phyloP scores from a whole-genome alignment of 1,140 invertebrate genomes.

The Pseudoatta argentina region DNA sequence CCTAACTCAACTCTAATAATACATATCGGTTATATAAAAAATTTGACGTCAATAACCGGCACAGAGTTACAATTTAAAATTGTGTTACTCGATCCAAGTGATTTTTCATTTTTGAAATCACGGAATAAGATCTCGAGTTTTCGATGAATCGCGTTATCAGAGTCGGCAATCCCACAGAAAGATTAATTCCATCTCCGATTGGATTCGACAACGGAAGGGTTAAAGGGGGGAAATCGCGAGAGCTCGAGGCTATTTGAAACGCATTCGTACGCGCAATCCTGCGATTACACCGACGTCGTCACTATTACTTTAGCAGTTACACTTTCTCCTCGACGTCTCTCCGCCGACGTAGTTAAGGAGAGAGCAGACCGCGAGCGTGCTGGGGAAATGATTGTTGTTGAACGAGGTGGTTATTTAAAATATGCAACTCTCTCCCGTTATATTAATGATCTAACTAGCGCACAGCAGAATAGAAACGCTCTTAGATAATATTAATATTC shows the following conservation, averaged over 20 bases:
- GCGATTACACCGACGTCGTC: conserved; percentile 84
- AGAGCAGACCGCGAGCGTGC: conserved; percentile 68
- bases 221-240: neutral
- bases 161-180: too few species aligned
- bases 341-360: conserved; percentile 69
- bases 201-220: neutral
- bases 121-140: neutral
- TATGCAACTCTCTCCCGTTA: conserved; percentile 57
- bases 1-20: too few species aligned
- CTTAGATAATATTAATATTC: conserved; percentile 68
- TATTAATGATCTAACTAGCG: conserved; percentile 46
- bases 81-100: too few species aligned
- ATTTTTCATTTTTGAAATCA: too few species aligned
- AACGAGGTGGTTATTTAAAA: conserved; percentile 67
- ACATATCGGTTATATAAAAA: too few species aligned
- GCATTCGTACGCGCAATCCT: conserved; percentile 81
- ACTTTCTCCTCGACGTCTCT: conserved; percentile 82
- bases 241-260: conserved; percentile 53
- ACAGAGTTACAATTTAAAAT: too few species aligned
- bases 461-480: conserved; percentile 46
- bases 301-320: conserved; percentile 85
- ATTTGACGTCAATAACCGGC: too few species aligned
- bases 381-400: conserved; percentile 69
- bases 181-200: neutral
- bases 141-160: neutral